These are phyloP conservation scores for Dendropsophus ebraccatus DNA, from an alignment of 2,113 vertebrate genomes.

Conservation along the genomic window DNA sequence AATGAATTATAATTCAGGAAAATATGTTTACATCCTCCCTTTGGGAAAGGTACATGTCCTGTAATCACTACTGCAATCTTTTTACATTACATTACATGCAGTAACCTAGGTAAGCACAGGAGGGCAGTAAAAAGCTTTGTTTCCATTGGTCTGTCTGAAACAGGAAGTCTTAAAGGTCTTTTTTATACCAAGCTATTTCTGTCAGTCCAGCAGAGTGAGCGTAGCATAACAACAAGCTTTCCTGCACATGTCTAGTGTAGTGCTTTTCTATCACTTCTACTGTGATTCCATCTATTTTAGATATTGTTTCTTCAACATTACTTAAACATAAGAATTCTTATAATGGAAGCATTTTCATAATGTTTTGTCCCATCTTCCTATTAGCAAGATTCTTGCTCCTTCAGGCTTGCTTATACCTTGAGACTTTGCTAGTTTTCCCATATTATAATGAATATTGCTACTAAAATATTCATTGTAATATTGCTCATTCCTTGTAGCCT, in stretches of 20 bases:
- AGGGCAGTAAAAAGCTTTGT: constrained; percentile 25
- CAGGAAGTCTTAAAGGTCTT: background rate
- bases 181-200: background rate
- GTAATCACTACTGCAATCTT: background rate
- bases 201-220: background rate
- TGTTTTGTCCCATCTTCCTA: constrained; percentile 8
- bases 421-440: background rate
- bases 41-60: no score
- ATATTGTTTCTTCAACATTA: constrained; percentile 1
- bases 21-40: no score
- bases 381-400: background rate
- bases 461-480: constrained; percentile 30
- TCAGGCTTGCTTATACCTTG: background rate
- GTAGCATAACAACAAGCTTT: constrained; percentile 26
- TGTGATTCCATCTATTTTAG: background rate
- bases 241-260: background rate
- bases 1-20: no score
- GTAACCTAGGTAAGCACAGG: background rate
- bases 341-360: background rate
- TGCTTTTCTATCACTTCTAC: background rate
- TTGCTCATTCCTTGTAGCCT: background rate
- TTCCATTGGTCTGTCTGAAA: background rate
- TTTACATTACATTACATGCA: constrained; percentile 1
- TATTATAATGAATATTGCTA: constrained; percentile 24
- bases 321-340: constrained; percentile 22